Evolutionary conservation across 2,797 vertebrate genomes (phyloP), one percentile per base, ranked within the genome.

Genomic region (Phrynocephalus forsythii): DNA sequence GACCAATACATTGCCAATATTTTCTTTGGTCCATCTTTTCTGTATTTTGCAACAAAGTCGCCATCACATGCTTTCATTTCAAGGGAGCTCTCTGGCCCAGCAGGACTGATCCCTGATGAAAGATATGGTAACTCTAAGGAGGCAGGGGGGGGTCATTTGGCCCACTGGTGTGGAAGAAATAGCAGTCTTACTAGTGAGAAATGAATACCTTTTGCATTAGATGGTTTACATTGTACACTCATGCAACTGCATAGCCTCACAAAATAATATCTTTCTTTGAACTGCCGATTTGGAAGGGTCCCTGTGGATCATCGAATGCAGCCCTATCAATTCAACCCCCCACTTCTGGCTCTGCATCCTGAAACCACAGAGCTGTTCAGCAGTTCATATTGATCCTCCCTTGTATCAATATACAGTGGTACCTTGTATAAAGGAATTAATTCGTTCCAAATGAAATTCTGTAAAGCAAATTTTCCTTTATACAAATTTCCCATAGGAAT

Each of bases 31-130:
- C 75, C 73, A 52, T 52, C n/a, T 26, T 80, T 15, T 78, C 30
- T 86, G 48, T 10, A 83, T 56, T 79, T 33, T 80, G 2, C 20
- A 86, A n/a, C 85, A 85, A 92, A 82, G 86, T 60, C 90, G 26
- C 11, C 5, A 56, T 86, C 92, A 44, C 72, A 16, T n/a, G 68
- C 60, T 48, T 85, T n/a, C 67, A 85, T 85, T 85, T 85, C 60
- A 73, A 83, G 0, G 69, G 83, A 91, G 83, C 5, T 83, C 85
- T 89, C 84, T 28, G 38, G 50, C 69, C 5, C 50, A 81, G 20
- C 78, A 90, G 87, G n/a, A 82, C 91, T 85, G 82, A 85, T 92
- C 88, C 85, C n/a, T 18, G 13, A 44, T 1, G 60, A 52, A 88
- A 83, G 1, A 48, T 86, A 56, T 24, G 72, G 88, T 76, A 89